Conservation (phyloP, 2,797 vertebrate species). For the Syngnathus acus region DNA sequence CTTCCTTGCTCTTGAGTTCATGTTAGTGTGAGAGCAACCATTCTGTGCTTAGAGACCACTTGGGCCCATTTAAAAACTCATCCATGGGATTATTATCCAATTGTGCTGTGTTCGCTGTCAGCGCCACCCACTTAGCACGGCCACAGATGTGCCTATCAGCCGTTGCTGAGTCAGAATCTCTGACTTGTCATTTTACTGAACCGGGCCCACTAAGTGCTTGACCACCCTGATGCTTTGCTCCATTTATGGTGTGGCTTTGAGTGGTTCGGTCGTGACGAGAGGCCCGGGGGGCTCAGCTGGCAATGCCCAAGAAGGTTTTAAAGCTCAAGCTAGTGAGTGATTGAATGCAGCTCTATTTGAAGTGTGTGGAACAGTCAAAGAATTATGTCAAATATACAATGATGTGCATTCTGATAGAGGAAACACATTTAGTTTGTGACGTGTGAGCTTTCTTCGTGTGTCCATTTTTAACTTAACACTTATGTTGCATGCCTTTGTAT, state of each 20-base stretch:
- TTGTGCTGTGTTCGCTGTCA: conserved; percentile 50
- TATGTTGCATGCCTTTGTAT: conserved; percentile 12
- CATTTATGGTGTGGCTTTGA: conserved; percentile 33
- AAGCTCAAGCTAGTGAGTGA: conserved; percentile 41
- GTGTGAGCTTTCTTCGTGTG: conserved; percentile 5
- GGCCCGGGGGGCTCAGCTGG: conserved; percentile 31
- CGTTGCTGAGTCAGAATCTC: conserved; percentile 41
- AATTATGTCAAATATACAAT: conserved; percentile 33
- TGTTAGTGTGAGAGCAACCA: conserved; percentile 10
- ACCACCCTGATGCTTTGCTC: conserved; percentile 42
- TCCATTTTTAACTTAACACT: conserved; percentile 11
- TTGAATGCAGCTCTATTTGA: conserved; percentile 41
- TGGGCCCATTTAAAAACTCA: conserved; percentile 54
- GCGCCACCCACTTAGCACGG: conserved; percentile 50
- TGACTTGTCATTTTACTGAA: conserved; percentile 33
- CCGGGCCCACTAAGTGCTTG: conserved; percentile 40
- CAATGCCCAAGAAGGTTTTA: conserved; percentile 24
- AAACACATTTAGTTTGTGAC: conserved; percentile 20
- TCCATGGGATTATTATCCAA: conserved; percentile 49
- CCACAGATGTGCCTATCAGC: conserved; percentile 37
- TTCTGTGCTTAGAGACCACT: conserved; percentile 30
- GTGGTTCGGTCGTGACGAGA: conserved; percentile 38
- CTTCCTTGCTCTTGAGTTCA: conserved; percentile 2
- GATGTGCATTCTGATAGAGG: conserved; percentile 25
- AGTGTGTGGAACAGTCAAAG: conserved; percentile 31